These are phyloP conservation scores for Eleutherodactylus coqui DNA, from an alignment of 2,797 vertebrate genomes.

Conservation along the genomic window DNA sequence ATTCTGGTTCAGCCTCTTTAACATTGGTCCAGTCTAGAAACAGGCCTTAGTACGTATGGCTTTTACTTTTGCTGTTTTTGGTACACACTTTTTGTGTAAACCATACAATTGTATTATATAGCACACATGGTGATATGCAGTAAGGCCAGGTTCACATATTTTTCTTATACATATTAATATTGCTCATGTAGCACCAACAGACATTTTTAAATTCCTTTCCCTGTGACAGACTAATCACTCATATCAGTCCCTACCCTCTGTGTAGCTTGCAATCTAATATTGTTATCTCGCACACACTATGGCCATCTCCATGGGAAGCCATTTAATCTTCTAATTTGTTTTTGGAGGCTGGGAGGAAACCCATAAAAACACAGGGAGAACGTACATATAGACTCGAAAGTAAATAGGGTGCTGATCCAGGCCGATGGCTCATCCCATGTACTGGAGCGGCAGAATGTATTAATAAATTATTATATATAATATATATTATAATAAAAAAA, in stretches of 20 bases:
- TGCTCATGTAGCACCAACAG: background rate
- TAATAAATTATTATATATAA: too few relatives aligned
- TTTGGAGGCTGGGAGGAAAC: background rate
- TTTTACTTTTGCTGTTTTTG: too few relatives aligned
- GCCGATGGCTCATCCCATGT: background rate
- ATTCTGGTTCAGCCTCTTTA: too few relatives aligned
- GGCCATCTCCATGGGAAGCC: background rate
- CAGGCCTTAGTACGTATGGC: too few relatives aligned
- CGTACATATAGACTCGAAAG: background rate
- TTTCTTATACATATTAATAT: background rate
- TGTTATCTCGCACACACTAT: background rate
- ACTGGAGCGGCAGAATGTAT: background rate
- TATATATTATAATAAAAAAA: too few relatives aligned
- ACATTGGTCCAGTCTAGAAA: too few relatives aligned
- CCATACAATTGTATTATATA: too few relatives aligned
- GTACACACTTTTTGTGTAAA: too few relatives aligned
- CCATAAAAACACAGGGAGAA: background rate
- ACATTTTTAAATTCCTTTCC: background rate
- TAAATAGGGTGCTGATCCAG: background rate
- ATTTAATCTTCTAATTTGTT: background rate
- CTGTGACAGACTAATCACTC: background rate
- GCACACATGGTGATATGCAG: too few relatives aligned
- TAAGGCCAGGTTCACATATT: background rate
- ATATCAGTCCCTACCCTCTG: background rate
- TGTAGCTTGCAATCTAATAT: background rate